These are phyloP conservation scores for Channa striata DNA, from an alignment of 2,797 vertebrate species.

Conservation along the genomic window DNA sequence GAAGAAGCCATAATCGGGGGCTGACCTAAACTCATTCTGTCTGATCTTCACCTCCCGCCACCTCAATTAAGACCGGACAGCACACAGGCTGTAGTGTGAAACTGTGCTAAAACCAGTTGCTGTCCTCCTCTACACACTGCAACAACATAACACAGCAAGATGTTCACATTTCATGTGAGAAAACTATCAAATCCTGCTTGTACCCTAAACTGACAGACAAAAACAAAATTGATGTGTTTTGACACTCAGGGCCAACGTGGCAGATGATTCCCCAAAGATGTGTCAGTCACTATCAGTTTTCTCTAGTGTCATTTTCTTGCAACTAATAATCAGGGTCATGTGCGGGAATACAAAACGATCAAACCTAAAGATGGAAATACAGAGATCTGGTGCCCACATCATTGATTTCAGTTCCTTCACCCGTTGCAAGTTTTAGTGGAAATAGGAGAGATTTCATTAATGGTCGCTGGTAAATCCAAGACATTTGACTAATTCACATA, in stretches of 20 bases:
- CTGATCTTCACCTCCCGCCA: constrained; percentile 30
- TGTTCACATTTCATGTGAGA: neutral
- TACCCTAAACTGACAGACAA: constrained; percentile 12
- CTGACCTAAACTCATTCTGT: constrained; percentile 64
- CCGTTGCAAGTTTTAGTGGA: constrained; percentile 24
- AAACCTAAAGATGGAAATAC: neutral
- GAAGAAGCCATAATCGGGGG: constrained; percentile 35
- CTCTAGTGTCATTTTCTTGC: constrained; percentile 13
- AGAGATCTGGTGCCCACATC: constrained; percentile 17
- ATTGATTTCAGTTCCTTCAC: constrained; percentile 4
- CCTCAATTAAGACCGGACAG: constrained; percentile 4
- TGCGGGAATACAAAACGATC: constrained; percentile 1
- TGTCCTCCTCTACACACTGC: neutral
- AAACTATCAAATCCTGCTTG: neutral
- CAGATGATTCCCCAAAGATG: constrained; percentile 24
- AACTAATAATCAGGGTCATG: constrained; percentile 19
- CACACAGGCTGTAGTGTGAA: neutral
- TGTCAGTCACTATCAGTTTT: constrained; percentile 40
- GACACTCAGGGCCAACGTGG: constrained; percentile 7
- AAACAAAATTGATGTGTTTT: constrained; percentile 32
- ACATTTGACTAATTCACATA: constrained; percentile 38
- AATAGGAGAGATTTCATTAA: constrained; percentile 38
- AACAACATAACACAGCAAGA: neutral
- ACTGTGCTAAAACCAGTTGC: constrained; percentile 5
- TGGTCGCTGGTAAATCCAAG: constrained; percentile 25